Evolutionary conservation across 37 sponge, comb jelly and placozoan species (phyloP).

Genomic region (Diacarnus erythraeanus): DNA sequence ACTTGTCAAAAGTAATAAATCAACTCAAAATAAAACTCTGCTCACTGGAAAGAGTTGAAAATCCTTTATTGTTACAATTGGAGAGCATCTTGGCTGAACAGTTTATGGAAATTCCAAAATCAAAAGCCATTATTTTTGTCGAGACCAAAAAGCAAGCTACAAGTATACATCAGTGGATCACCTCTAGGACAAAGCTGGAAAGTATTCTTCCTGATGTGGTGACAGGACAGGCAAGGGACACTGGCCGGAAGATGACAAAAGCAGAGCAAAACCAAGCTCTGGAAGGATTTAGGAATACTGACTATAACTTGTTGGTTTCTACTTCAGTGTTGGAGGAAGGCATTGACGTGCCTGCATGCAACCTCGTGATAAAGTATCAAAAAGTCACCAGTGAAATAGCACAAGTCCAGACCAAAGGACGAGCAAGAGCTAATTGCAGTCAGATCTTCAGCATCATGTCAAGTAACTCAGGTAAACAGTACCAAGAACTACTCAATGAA

Average conservation of each 20-base stretch:
- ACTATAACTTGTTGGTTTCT: conserved; percentile 59
- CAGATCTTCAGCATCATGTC: conserved; percentile 46
- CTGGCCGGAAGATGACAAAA: conserved; percentile 39
- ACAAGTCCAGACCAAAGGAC: conserved; percentile 66
- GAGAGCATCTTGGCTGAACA: conserved; percentile 18
- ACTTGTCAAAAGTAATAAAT: not conserved
- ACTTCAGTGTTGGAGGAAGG: conserved; percentile 82
- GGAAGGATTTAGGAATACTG: conserved; percentile 32
- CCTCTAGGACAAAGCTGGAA: not conserved
- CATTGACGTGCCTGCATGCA: conserved; percentile 71
- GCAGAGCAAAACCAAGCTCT: conserved; percentile 50
- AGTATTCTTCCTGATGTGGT: not conserved
- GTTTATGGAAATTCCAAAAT: conserved; percentile 3
- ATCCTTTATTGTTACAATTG: conserved; percentile 32
- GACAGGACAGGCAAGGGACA: conserved; percentile 13
- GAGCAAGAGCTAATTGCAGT: conserved; percentile 59
- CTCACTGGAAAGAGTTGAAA: conserved; percentile 13
- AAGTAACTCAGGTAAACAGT: conserved; percentile 18
- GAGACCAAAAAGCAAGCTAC: conserved; percentile 18
- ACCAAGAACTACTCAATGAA: conserved; percentile 36
- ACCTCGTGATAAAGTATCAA: conserved; percentile 71
- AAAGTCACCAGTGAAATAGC: conserved; percentile 63
- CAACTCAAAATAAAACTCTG: conserved; percentile 9
- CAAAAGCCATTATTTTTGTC: conserved; percentile 54
- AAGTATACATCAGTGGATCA: conserved; percentile 17